Conservation (phyloP, 2,113 vertebrate species). For the Neodontobutis hainanensis region DNA sequence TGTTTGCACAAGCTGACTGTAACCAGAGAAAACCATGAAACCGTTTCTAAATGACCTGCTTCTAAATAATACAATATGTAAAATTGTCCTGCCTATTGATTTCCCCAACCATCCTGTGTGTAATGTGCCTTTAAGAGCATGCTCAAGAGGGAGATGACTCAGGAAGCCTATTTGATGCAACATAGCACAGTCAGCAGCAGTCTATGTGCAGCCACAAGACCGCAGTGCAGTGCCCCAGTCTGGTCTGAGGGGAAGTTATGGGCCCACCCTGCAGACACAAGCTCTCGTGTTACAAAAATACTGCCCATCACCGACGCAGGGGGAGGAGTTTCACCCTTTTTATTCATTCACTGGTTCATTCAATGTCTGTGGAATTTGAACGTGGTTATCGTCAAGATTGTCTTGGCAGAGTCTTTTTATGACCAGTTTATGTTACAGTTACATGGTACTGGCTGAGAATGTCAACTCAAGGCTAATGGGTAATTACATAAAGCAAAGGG, state of each 20-base stretch:
- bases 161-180: slow-evolving; percentile 54
- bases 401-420: too few relatives aligned
- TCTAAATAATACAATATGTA: slow-evolving; percentile 2
- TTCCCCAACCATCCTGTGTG: not conserved
- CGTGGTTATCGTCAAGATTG: not conserved
- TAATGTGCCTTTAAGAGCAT: slow-evolving; percentile 33
- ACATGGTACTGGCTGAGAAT: too few relatives aligned
- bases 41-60: not conserved
- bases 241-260: slow-evolving; percentile 33
- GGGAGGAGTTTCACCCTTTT: not conserved
- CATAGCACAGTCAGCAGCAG: slow-evolving; percentile 37
- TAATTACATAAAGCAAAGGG: not conserved
- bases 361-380: not conserved
- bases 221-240: slow-evolving; percentile 1
- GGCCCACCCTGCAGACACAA: not conserved
- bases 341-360: not conserved
- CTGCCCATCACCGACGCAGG: not conserved
- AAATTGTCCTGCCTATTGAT: not conserved
- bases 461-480: too few relatives aligned
- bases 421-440: too few relatives aligned
- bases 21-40: not conserved
- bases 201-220: slow-evolving; percentile 30
- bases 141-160: slow-evolving; percentile 40
- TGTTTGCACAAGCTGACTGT: too few relatives aligned
- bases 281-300: slow-evolving; percentile 36